Evolutionary conservation across 1,140 invertebrate genomes (phyloP), one percentile per base, ranked within the genome.

Genomic region (Metaphire vulgaris): DNA sequence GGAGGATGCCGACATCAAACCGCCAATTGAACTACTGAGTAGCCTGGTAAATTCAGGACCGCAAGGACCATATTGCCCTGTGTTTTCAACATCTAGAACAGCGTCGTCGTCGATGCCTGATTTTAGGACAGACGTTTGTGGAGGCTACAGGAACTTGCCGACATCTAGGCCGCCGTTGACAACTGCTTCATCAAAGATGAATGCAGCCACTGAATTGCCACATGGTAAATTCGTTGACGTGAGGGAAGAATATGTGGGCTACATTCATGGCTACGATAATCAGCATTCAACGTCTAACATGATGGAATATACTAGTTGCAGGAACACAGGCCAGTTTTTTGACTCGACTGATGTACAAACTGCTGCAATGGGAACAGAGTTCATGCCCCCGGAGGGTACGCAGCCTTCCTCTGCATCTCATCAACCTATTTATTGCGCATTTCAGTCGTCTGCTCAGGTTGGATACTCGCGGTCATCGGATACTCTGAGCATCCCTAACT

Each of bases 1-100:
- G 33, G 72, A 73, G 28, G 72, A 73, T 26, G 29, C 56, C 16
- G 72, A 73, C 28, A 73, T 73, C 16, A 73, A 73, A 34, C 72
- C 72, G 32, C 34, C 72, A 6, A 41, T 73, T 73, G 72, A 73
- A 1, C 32, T 73, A 26, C 72, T 73, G 32, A 73, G 41, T 21
- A 21, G 41, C 41, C 41, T 56, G 6, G 41, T 56, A 6, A 56
- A 56, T 21, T 56, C 41, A 21, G 41, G 41, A 21, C 41, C 21
- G 21, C 41, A 56, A 21, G 6, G 6, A 21, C 21, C 41, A 21
- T 56, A 56, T 56, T 12, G 6, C 41, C 21, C 41, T 21, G 21
- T 73, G 41, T 64, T 73, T n/a, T 34, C 72, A 14, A 56, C 41
- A 32, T 71, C 69, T 33, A 71, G 33, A n/a, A 31, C 69, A 6